A percentile compares a stretch with the other conserved stretches of the same genome.
phyloP scores from a whole-genome alignment of 2,888 invertebrate species.

The Nasonovia ribisnigri region DNA sequence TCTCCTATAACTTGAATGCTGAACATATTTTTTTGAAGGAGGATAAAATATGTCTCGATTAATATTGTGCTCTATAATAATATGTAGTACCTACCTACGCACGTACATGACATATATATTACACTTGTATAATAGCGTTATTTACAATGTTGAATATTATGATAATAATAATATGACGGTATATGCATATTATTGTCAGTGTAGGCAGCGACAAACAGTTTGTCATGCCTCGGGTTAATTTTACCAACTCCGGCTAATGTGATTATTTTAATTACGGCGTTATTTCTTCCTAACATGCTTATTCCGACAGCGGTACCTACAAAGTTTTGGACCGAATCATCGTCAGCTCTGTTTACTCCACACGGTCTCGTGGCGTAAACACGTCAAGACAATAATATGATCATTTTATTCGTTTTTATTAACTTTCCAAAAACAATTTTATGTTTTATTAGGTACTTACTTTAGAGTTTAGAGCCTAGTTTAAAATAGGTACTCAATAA shows the following conservation, averaged over 20 bases:
- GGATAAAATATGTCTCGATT: slow-evolving; percentile 29
- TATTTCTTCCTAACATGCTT: not conserved
- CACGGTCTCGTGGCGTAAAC: not conserved
- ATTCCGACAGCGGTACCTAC: slow-evolving; percentile 1
- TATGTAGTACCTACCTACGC: not conserved
- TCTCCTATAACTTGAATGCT: not conserved
- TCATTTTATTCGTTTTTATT: slow-evolving; percentile 15
- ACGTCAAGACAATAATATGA: not conserved
- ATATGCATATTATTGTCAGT: slow-evolving; percentile 1
- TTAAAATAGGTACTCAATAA: not conserved
- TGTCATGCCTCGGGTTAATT: slow-evolving; percentile 31
- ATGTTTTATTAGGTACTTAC: not conserved
- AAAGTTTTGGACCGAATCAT: slow-evolving; percentile 25
- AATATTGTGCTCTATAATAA: not conserved
- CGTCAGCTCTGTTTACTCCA: not conserved
- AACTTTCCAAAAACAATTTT: slow-evolving; percentile 20
- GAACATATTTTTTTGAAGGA: slow-evolving; percentile 17
- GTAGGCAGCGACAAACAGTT: slow-evolving; percentile 25
- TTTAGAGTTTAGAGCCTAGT: not conserved
- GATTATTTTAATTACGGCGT: slow-evolving; percentile 38
- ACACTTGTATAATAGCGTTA: not conserved
- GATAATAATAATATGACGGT: not conserved
- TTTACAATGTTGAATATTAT: slow-evolving; percentile 14
- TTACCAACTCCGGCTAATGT: slow-evolving; percentile 6
- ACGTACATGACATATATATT: not conserved